Evolutionary conservation across 1,140 invertebrate genomes (phyloP).

Genomic region (Antheraea mylitta): DNA sequence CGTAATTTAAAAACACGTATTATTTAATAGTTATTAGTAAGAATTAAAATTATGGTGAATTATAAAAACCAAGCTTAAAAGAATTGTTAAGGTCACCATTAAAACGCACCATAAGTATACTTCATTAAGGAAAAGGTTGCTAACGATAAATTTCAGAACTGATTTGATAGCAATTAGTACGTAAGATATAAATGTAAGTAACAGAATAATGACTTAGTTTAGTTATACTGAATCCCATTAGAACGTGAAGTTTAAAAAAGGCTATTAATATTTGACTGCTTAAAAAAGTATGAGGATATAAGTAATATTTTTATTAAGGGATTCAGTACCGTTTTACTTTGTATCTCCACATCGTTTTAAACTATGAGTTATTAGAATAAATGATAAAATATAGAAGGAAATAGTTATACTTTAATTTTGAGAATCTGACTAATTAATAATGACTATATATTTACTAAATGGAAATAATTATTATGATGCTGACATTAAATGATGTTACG

Average conservation of each 20-base stretch:
- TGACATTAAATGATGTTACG: too few species aligned
- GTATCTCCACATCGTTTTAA: too few species aligned
- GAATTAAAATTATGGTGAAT: not conserved
- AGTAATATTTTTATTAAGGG: not conserved
- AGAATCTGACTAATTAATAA: too few species aligned
- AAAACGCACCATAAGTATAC: not conserved
- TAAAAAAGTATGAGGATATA: not conserved
- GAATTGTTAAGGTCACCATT: not conserved
- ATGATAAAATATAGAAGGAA: too few species aligned
- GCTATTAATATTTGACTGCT: constrained; percentile 4
- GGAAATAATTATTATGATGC: too few species aligned
- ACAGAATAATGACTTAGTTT: constrained; percentile 27
- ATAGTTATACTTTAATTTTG: too few species aligned
- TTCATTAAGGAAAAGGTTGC: not conserved
- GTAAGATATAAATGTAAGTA: constrained; percentile 59
- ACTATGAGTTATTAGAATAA: too few species aligned
- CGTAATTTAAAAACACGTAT: constrained; percentile 33
- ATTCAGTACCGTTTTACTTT: not conserved
- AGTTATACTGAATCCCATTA: constrained; percentile 32
- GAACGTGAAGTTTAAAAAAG: not conserved
- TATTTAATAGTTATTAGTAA: constrained; percentile 15
- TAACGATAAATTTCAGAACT: constrained; percentile 44
- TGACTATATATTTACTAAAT: too few species aligned
- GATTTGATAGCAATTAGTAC: constrained; percentile 59
- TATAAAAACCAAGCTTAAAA: not conserved